Percentiles rank a stretch among this genome's conserved stretches.
phyloP scores from a whole-genome alignment of 2,888 invertebrate species.

The Hemistola chrysoprasaria region DNA sequence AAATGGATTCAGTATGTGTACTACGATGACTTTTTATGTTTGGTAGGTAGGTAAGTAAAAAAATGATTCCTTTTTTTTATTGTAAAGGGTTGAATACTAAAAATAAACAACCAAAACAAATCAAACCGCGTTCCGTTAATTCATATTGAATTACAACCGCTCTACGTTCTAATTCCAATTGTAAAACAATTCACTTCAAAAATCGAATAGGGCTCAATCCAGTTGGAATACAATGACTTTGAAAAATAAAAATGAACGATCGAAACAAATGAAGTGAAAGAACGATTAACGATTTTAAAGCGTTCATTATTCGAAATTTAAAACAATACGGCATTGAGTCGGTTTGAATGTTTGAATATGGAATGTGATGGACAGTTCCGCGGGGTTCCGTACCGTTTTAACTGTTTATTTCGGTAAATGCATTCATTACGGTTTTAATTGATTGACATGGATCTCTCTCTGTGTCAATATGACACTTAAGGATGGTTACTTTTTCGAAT shows the following conservation, averaged over 20 bases:
- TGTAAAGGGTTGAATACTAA: neutral
- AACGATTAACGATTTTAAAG: constrained; percentile 73
- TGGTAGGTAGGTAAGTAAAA: no score
- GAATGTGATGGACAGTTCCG: constrained; percentile 69
- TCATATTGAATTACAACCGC: constrained; percentile 75
- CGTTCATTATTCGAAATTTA: constrained; percentile 71
- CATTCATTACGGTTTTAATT: constrained; percentile 53
- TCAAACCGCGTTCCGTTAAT: constrained; percentile 69
- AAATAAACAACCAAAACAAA: constrained; percentile 30
- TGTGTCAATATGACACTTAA: constrained; percentile 52
- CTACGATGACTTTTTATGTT: no score
- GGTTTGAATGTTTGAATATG: constrained; percentile 70
- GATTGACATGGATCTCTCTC: constrained; percentile 51
- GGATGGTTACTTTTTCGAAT: no score
- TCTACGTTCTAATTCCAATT: constrained; percentile 50
- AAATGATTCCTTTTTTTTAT: no score
- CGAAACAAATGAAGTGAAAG: constrained; percentile 77
- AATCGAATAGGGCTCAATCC: constrained; percentile 63
- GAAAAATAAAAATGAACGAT: constrained; percentile 46
- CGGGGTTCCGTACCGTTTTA: constrained; percentile 53
- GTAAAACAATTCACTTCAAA: constrained; percentile 45
- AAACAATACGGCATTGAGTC: constrained; percentile 76
- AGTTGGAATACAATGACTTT: constrained; percentile 48
- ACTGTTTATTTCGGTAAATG: constrained; percentile 61
- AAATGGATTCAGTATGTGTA: no score